Percentiles rank a stretch among this genome's conserved stretches.
These are phyloP conservation scores for Austrofundulus limnaeus DNA, from an alignment of 2,113 vertebrate genomes.

Conservation along the genomic window DNA sequence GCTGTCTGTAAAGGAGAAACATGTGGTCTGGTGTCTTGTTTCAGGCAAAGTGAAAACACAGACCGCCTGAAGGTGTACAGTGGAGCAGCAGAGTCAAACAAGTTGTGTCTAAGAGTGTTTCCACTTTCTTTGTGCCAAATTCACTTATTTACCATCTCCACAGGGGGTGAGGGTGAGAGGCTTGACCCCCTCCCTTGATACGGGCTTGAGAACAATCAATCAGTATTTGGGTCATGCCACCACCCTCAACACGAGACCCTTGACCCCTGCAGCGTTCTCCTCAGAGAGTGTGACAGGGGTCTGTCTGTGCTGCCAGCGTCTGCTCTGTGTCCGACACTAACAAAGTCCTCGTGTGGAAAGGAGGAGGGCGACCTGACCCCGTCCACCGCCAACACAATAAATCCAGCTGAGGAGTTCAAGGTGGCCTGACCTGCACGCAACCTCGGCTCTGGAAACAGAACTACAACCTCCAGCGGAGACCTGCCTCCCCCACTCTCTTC, in stretches of 20 bases:
- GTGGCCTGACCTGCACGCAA: conserved; percentile 61
- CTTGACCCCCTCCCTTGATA: conserved; percentile 42
- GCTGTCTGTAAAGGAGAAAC: conserved; percentile 67
- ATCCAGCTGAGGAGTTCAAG: conserved; percentile 63
- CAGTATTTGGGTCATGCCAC: conserved; percentile 62
- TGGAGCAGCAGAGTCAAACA: conserved; percentile 21
- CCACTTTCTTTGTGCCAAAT: conserved; percentile 24
- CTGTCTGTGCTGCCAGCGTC: conserved; percentile 51
- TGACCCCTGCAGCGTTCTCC: conserved; percentile 51
- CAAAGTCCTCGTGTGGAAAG: conserved; percentile 55
- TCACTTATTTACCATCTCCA: conserved; percentile 27
- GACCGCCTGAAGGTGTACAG: conserved; percentile 22
- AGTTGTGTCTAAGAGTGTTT: conserved; percentile 37
- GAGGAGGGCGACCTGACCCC: conserved; percentile 38
- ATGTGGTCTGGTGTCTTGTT: conserved; percentile 62
- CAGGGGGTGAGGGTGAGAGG: conserved; percentile 46
- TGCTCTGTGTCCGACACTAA: conserved; percentile 63
- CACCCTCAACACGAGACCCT: conserved; percentile 63
- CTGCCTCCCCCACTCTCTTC: not conserved
- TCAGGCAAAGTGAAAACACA: conserved; percentile 65
- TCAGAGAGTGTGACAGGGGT: conserved; percentile 58
- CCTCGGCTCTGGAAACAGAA: conserved; percentile 32
- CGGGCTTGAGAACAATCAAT: conserved; percentile 66
- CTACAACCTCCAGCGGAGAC: conserved; percentile 31
- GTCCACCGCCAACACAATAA: conserved; percentile 58